Percentiles rank a stretch among this genome's conserved stretches.
phyloP scores from a whole-genome alignment of 2,113 vertebrate genomes.

The Lepus americanus region DNA sequence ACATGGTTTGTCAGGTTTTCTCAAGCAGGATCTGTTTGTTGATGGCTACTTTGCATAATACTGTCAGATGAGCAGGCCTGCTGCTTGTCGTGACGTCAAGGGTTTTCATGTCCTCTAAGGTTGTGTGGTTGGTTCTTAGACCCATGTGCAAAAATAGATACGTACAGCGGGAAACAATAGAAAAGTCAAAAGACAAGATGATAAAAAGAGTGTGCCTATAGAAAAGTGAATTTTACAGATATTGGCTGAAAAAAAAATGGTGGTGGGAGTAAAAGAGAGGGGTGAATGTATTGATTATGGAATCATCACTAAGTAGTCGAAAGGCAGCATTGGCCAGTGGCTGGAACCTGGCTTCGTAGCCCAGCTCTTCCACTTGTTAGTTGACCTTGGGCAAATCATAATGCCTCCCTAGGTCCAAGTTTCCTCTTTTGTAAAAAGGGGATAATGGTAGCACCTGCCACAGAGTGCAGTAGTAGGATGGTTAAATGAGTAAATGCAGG shows the following conservation, averaged over 20 bases:
- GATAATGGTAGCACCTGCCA: neutral
- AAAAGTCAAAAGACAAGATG: neutral
- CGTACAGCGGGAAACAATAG: neutral
- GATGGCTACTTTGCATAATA: neutral
- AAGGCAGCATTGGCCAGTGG: neutral
- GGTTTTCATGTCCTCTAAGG: neutral
- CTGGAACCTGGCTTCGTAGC: neutral
- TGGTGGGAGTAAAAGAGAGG: neutral
- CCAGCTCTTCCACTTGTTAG: neutral
- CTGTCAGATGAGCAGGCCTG: neutral
- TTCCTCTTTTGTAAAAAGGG: neutral
- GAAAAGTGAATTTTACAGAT: neutral
- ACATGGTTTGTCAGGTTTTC: constrained; percentile 63
- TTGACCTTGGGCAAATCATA: neutral
- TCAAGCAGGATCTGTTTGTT: constrained; percentile 14
- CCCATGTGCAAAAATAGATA: neutral
- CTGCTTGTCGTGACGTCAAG: neutral
- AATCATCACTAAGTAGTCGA: neutral
- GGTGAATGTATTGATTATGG: neutral
- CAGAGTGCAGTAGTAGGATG: neutral
- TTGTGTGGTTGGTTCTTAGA: neutral
- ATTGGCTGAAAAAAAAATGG: neutral
- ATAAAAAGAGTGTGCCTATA: neutral
- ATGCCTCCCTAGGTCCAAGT: neutral
- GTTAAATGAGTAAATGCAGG: neutral